Conservation (phyloP, 2,797 vertebrate species). For the Phrynocephalus forsythii region DNA sequence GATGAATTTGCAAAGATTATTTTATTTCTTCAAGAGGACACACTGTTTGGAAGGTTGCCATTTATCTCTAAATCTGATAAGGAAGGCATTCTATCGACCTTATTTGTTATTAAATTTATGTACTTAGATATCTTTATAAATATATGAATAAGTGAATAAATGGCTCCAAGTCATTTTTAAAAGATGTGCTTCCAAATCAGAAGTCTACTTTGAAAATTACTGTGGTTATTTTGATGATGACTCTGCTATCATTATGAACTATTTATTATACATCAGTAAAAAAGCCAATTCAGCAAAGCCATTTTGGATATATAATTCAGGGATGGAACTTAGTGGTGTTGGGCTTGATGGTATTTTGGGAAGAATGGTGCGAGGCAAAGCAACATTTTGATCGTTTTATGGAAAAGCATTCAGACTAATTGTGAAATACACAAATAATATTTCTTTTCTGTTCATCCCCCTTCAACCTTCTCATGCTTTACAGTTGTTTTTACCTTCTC, state of each 20-base stretch:
- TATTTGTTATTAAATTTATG: slow-evolving; percentile 6
- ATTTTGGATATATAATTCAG: background rate
- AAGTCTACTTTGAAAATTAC: background rate
- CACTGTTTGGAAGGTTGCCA: background rate
- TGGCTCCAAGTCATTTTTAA: background rate
- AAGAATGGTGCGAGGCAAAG: background rate
- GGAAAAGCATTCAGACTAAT: background rate
- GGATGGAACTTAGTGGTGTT: background rate
- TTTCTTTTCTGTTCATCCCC: background rate
- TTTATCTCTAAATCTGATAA: background rate
- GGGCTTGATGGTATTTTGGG: background rate
- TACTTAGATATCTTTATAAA: background rate
- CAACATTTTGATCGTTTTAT: background rate
- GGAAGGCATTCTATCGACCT: background rate
- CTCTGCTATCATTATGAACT: background rate
- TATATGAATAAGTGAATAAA: slow-evolving; percentile 9
- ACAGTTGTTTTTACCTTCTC: background rate
- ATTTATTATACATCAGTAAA: background rate
- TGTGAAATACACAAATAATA: background rate
- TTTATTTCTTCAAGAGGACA: background rate
- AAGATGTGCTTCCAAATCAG: slow-evolving; percentile 29
- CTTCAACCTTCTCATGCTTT: background rate
- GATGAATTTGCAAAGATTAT: background rate
- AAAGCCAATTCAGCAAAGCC: background rate
- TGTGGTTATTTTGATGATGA: background rate